Base-by-base conservation (phyloP, 2,888 invertebrate species). In the Cerastoderma edule region DNA sequence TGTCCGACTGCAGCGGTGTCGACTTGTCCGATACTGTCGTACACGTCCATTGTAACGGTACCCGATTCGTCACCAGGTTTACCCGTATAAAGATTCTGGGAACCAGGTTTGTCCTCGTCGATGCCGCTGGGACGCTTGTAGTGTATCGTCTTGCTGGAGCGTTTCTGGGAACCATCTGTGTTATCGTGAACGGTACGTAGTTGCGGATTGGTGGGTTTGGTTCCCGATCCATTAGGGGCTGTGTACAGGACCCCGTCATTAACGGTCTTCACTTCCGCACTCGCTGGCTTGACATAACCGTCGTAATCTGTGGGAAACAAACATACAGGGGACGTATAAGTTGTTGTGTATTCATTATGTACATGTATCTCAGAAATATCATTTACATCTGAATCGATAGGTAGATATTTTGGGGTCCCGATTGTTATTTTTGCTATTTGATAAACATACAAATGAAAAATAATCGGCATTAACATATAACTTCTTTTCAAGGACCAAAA, bases 261-360 rank as follows among this genome's bases (percentile, higher is more conserved):
- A 60, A 72, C n/a, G 10, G 68, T 56, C 0, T 65, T 35, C 3
- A 54, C 64, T 24, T 50, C 65, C 10, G 48, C 32, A 5, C 24
- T 44, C n/a, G 28, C 53, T 0, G 78, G 78, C 67, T 69, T 65
- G 75, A 75, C 75, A 28, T 78, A 78, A n/a, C 75, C 78, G 39
- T 78, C 78, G 4, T 33, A 1, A 4, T 60, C 60, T 60, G 39
- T 39, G 0, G 19, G 56, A 56, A 30, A 50, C n/a, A n/a, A n/a
- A n/a, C n/a, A n/a, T n/a, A n/a, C n/a, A n/a, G n/a, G n/a, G n/a
- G n/a, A n/a, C n/a, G n/a, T n/a, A n/a, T n/a, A n/a, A n/a, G n/a
- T n/a, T n/a, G n/a, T n/a, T n/a, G n/a, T n/a, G n/a, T n/a, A n/a
- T n/a, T n/a, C n/a, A n/a, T n/a, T n/a, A n/a, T n/a, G n/a, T n/a